These are phyloP conservation scores for Elegia similella DNA, from an alignment of 2,888 invertebrate genomes.

Conservation along the genomic window DNA sequence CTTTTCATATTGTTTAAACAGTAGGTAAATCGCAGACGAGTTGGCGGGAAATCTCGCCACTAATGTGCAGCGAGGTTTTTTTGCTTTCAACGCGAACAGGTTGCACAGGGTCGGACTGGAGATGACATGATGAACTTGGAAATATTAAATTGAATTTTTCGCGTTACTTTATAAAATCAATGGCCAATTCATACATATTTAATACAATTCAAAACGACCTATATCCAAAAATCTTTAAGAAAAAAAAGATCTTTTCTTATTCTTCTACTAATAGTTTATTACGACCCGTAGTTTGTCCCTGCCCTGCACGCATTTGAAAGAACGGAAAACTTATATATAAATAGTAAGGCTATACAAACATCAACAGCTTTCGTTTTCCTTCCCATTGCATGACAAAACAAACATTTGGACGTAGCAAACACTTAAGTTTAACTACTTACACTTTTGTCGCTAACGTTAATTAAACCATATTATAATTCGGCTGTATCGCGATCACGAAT, in stretches of 20 bases:
- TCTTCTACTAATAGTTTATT: too few species aligned
- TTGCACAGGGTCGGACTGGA: conserved; percentile 59
- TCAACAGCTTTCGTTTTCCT: conserved; percentile 19
- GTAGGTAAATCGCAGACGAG: conserved; percentile 48
- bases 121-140: background rate
- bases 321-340: too few species aligned
- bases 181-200: too few species aligned
- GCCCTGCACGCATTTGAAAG: too few species aligned
- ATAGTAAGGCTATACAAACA: background rate
- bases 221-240: too few species aligned
- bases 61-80: conserved; percentile 53
- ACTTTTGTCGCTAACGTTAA: conserved; percentile 68
- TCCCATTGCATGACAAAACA: conserved; percentile 43
- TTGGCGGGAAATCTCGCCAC: conserved; percentile 61
- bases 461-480: conserved; percentile 71
- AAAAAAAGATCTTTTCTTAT: too few species aligned
- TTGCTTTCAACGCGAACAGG: conserved; percentile 47
- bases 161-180: too few species aligned
- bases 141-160: too few species aligned
- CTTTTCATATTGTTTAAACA: conserved; percentile 45
- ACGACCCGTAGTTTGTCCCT: too few species aligned
- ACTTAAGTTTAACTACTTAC: conserved; percentile 42
- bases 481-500: conserved; percentile 73
- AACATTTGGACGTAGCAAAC: conserved; percentile 40
- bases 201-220: too few species aligned